Base-by-base conservation (phyloP, 1,140 invertebrate species). In the Caenorhabditis remanei region DNA sequence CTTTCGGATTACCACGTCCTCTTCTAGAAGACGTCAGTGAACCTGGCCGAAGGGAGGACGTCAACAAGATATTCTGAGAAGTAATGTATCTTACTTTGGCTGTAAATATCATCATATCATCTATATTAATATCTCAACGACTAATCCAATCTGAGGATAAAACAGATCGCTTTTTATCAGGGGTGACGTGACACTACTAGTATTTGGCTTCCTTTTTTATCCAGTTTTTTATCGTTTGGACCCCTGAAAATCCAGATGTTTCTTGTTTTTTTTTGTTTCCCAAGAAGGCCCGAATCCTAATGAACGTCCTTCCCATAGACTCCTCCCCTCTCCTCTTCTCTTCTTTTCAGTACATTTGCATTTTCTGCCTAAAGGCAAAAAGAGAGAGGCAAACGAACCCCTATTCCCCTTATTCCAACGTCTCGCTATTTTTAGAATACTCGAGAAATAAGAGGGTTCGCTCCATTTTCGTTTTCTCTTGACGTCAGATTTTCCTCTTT, bases 71-170 rank as follows among this genome's bases (percentile, higher is more conserved):
- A 32, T 32, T 32, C 32, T 32, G 32, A 32, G 32, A 32, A 32
- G 32, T 32, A 32, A 32, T 32, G 32, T 32, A 32, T 32, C 32
- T 11, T 2, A 53, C 50, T 53, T 53, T n/a, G 16, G 16, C 9
- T 58, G 14, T 63, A 32, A 63, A 32, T 11, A 21, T 63, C 14
- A 63, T 63, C 21, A 3, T 16, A 63, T 63, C 61, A 63, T 32
- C 4, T 63, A 32, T 63, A 32, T 24, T 32, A 63, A 63, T 63
- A 13, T 24, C 43, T 71, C 65, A 71, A 43, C 65, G 65, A 71
- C 65, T 71, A 71, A 71, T 71, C 65, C 65, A 63, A 63, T 63
- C 61, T 63, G 32, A 32, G 32, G 32, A 32, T 32, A 32, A 32
- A 32, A 32, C 32, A 1, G 32, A 32, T 2, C 32, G 32, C 32